Evolutionary conservation across 1,140 invertebrate genomes (phyloP).

Genomic region (Orchestia grillus): DNA sequence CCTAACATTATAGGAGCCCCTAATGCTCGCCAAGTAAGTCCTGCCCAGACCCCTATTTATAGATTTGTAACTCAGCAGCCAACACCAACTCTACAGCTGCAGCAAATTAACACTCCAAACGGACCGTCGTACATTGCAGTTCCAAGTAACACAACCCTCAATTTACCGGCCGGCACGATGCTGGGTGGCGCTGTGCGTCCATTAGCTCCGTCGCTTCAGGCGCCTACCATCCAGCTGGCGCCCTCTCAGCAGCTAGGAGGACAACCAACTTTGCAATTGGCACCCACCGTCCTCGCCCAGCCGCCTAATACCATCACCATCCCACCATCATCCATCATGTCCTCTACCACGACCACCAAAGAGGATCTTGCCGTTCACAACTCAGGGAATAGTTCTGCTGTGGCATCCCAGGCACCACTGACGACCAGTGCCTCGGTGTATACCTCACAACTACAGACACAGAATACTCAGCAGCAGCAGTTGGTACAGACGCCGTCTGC

Average conservation of each 20-base stretch:
- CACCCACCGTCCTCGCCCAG: slow-evolving; percentile 13
- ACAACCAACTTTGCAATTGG: slow-evolving; percentile 21
- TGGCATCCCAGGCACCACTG: background rate
- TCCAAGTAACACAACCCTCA: slow-evolving; percentile 29
- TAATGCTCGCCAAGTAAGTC: slow-evolving; percentile 20
- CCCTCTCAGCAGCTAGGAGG: slow-evolving; percentile 24
- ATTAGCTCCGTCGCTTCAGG: slow-evolving; percentile 37
- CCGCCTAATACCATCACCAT: slow-evolving; percentile 24
- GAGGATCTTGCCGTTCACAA: slow-evolving; percentile 1
- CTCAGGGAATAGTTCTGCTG: slow-evolving; percentile 12
- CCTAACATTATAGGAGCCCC: slow-evolving; percentile 28
- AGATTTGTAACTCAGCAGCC: slow-evolving; percentile 57
- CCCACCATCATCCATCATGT: slow-evolving; percentile 47
- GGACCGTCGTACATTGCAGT: slow-evolving; percentile 55
- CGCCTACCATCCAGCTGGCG: slow-evolving; percentile 45
- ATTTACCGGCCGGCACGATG: slow-evolving; percentile 39
- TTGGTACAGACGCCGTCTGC: background rate
- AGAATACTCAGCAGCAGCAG: slow-evolving; percentile 37
- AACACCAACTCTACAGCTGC: slow-evolving; percentile 52
- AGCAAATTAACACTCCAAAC: slow-evolving; percentile 58
- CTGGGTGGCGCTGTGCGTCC: slow-evolving; percentile 17
- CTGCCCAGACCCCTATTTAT: slow-evolving; percentile 40
- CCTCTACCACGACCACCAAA: slow-evolving; percentile 28
- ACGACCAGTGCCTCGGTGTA: slow-evolving; percentile 4
- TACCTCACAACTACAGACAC: background rate